Evolutionary conservation across 1,140 invertebrate genomes (phyloP), one percentile per base, ranked within the genome.

Genomic region (Camponotus vicinus): DNA sequence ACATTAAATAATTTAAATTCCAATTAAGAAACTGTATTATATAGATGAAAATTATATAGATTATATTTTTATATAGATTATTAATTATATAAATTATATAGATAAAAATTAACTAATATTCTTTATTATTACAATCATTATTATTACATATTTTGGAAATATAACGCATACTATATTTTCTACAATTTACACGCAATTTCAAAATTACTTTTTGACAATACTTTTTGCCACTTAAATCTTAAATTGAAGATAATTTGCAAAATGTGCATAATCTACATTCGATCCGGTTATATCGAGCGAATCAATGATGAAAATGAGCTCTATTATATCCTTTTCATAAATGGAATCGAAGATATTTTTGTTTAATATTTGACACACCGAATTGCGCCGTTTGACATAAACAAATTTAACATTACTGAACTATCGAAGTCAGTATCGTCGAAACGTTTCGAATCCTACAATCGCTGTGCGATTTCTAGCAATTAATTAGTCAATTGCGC

Each of bases 401-500:
- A 59, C 49, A 40, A 79, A 86, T 69, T 86, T 40, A 63, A 79
- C 57, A 32, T 45, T 27, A 40, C 15, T 45, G 6, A 18, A 21
- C 73, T 67, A 21, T 78, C 18, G 8, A 52, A 42, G 37, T 42
- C n/a, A 70, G 1, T 32, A 49, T 42, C 13, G 18, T 27, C 7
- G 13, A 42, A 78, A 85, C 27, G 7, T 57, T 80, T 71, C 34
- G 21, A 2, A 0, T 27, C 5, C 80, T 49, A 76, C 63, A 78
- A 78, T 78, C 61, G 45, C 15, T 21, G 18, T 57, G n/a, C 18
- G 27, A 11, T 32, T 42, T 67, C 3, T 2, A 15, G 15, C 55
- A 88, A 88, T 88, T 82, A 87, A 88, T 57, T 9, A 77, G 42
- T 55, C 8, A 64, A 34, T 84, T 57, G 63, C n/a, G 13, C 11